Conservation (phyloP, 2,888 invertebrate genomes). For the Phyllotreta cruciferae region DNA sequence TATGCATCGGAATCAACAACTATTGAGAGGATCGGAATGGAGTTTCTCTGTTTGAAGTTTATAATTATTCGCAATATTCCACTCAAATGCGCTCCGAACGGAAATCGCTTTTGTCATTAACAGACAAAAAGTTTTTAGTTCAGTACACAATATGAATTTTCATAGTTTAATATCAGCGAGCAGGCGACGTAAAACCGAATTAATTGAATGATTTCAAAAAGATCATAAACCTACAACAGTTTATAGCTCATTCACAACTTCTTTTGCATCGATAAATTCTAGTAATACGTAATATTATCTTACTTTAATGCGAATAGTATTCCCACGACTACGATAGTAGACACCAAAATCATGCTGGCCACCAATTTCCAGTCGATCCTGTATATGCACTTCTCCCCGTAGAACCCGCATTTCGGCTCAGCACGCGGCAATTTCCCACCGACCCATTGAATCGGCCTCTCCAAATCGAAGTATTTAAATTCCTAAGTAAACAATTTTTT, state of each 20-base stretch:
- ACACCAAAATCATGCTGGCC: conserved; percentile 69
- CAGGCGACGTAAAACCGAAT: no score
- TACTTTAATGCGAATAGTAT: conserved; percentile 74
- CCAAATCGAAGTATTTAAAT: conserved; percentile 70
- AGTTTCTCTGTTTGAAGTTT: no score
- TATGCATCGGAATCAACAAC: background rate
- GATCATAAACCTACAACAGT: background rate
- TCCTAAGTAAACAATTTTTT: conserved; percentile 56
- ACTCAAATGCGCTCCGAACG: no score
- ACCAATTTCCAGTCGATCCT: conserved; percentile 73
- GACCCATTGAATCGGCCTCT: conserved; percentile 77
- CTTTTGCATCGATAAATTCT: conserved; percentile 19
- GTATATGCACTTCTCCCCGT: conserved; percentile 74
- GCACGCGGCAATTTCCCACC: conserved; percentile 75
- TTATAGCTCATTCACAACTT: background rate
- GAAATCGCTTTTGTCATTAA: no score
- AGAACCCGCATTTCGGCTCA: conserved; percentile 86
- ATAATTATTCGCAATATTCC: no score
- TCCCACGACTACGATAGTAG: conserved; percentile 70
- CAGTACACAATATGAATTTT: no score
- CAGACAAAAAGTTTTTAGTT: no score
- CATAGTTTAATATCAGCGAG: no score
- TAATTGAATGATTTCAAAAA: no score
- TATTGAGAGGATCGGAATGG: background rate
- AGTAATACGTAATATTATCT: conserved; percentile 41